Evolutionary conservation across 2,113 vertebrate genomes (phyloP), one percentile per base, ranked within the genome.

Genomic region (Brachionichthys hirsutus): DNA sequence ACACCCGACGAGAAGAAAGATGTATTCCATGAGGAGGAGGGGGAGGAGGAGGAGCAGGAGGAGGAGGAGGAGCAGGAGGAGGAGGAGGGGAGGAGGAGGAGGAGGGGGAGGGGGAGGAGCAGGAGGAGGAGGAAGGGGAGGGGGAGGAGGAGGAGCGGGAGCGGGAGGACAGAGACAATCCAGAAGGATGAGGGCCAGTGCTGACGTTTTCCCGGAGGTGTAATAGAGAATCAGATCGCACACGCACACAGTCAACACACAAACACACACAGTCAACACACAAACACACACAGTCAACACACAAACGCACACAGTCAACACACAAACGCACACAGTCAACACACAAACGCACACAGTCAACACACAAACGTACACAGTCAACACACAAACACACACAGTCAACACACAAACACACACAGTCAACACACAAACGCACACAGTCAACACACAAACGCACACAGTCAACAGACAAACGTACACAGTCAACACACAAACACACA

Each of bases 221-320:
- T 15, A 44, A 64, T 46, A 36, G 71, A 56, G 19, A 70, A 74
- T 46, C 70, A 18, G 68, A 73, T 68, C 47, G 10, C 51, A 40
- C 12, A 30, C 8, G 24, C 4, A 6, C 24, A 30, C 4, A 6
- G 24, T 30, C 8, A 30, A 30, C 4, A 30, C 4, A 30, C 24
- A 30, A 30, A 2, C 4, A 3, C 24, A 30, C 24, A 30, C 24
- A 30, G 4, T n/a, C n/a, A n/a, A 8, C 24, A 30, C 8, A 30
- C 8, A 30, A 30, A 30, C 4, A 8, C 24, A 30, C 24, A 30
- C 24, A 30, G n/a, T n/a, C n/a, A n/a, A n/a, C n/a, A n/a, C n/a
- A n/a, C n/a, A n/a, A n/a, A n/a, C n/a, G n/a, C n/a, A n/a, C n/a
- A n/a, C n/a, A n/a, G n/a, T n/a, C n/a, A n/a, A n/a, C n/a, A n/a